Evolutionary conservation across 2,888 invertebrate species (phyloP).

Genomic region (Eurytoma californica): DNA sequence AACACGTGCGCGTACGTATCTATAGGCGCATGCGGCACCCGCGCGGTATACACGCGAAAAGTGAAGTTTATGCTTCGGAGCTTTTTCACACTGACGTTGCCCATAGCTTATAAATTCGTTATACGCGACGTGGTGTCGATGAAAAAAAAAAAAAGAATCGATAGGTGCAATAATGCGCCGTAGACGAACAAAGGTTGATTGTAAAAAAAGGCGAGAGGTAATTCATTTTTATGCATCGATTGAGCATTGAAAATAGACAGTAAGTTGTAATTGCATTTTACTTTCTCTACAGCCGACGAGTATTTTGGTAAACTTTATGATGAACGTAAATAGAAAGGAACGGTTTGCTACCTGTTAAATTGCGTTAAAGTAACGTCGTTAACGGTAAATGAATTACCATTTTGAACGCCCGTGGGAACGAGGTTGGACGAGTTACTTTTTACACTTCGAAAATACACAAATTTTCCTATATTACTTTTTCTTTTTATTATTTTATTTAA

Average conservation of each 20-base stretch:
- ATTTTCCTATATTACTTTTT: no score
- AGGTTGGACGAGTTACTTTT: slow-evolving; percentile 10
- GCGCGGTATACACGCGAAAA: slow-evolving; percentile 13
- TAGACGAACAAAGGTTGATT: neutral
- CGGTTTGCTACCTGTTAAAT: no score
- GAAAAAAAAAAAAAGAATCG: slow-evolving; percentile 28
- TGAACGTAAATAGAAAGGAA: no score
- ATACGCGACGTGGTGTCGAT: slow-evolving; percentile 9
- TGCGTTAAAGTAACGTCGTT: neutral
- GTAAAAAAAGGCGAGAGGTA: neutral
- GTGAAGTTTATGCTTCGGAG: slow-evolving; percentile 45
- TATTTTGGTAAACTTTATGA: no score
- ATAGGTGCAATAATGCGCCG: slow-evolving; percentile 32
- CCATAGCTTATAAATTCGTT: slow-evolving; percentile 52
- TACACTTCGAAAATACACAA: no score
- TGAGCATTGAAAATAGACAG: no score
- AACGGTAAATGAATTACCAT: slow-evolving; percentile 39
- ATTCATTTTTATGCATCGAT: slow-evolving; percentile 25
- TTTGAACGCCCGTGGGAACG: neutral
- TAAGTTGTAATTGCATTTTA: no score
- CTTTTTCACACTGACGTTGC: slow-evolving; percentile 41
- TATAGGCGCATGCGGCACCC: neutral
- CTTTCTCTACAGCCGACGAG: no score
- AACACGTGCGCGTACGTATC: slow-evolving; percentile 23
- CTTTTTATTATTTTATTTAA: neutral